Base-by-base conservation (phyloP, 2,888 invertebrate genomes). In the Chesias legatella region DNA sequence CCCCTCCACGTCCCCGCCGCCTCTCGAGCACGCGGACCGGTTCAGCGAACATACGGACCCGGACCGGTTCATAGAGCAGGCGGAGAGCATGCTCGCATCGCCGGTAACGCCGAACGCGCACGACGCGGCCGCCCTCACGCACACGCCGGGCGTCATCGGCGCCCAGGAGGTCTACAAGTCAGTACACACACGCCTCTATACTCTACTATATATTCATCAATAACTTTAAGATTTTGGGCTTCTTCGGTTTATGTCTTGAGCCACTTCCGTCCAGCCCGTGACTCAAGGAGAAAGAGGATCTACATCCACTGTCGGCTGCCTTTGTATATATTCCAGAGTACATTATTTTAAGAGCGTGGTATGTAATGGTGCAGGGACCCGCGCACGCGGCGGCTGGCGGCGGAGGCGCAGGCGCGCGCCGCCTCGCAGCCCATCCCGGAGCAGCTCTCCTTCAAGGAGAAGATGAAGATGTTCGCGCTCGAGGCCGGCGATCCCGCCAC, bases 391-490 rank as follows among this genome's bases (percentile, higher is more conserved):
- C 93, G 97, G n/a, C 86, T 97, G 56, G 96, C 95, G 56, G 96
- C 95, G 1, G 95, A 96, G 76, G 92, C 93, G 64, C 92, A 93
- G 59, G 91, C 91, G 58, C 90, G 79, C 35, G 69, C 91, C 91
- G 48, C 92, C 91, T 53, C 94, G 10, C 82, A 90, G 53, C 91
- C 94, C 38, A 91, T 95, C 49, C 96, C 96, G 1, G 98, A 98
- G 74, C 96, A 98, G 66, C 90, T 99, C 48, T 96, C 96, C 42
- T 99, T 99, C 86, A 95, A 97, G 77, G 99, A 99, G 81, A 99
- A 99, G 86, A 99, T 99, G 98, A 97, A 97, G 86, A 97, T 98
- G 95, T 99, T 99, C 89, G 99, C 98, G 27, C 92, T 95, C 85
- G 98, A 98, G 88, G 94, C 97, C 7, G 98, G 98, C 26, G 98